These are phyloP conservation scores for Amorpha juglandis DNA, from an alignment of 2,888 invertebrate genomes.

Conservation along the genomic window DNA sequence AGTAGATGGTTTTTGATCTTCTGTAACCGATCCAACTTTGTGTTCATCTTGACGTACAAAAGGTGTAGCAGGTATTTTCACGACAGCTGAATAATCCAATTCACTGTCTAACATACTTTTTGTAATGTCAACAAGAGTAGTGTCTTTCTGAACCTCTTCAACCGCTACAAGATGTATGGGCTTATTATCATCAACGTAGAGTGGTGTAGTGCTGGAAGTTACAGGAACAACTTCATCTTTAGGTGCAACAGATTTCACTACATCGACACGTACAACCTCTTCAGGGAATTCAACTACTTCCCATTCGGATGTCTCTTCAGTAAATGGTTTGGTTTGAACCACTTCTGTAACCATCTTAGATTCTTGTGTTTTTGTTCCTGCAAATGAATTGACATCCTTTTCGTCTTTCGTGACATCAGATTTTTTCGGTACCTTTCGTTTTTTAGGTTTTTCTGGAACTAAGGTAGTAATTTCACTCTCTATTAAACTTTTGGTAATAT, in stretches of 20 bases:
- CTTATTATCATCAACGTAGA: neutral
- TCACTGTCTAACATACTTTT: constrained; percentile 54
- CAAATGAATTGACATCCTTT: neutral
- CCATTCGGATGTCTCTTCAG: neutral
- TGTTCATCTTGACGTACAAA: too few relatives aligned
- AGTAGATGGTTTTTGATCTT: neutral
- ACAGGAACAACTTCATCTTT: neutral
- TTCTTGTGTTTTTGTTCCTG: neutral
- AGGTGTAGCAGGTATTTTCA: constrained; percentile 37
- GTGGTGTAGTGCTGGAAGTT: neutral
- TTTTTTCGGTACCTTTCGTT: neutral
- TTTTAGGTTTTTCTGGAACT: neutral
- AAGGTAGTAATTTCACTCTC: neutral
- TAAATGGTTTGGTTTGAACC: neutral
- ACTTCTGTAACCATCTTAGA: neutral
- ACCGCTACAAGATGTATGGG: neutral
- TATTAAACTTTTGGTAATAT: neutral
- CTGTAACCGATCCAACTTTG: too few relatives aligned
- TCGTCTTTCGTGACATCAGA: neutral
- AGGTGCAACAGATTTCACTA: neutral
- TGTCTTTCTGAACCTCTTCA: constrained; percentile 35
- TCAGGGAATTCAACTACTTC: neutral
- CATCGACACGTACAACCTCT: neutral
- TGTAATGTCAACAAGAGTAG: constrained; percentile 44
- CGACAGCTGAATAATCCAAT: constrained; percentile 45